A percentile compares a stretch with the other conserved stretches of the same genome.
These are phyloP conservation scores for Aviceda leuphotes DNA, from an alignment of 2,797 vertebrate genomes.

Conservation along the genomic window DNA sequence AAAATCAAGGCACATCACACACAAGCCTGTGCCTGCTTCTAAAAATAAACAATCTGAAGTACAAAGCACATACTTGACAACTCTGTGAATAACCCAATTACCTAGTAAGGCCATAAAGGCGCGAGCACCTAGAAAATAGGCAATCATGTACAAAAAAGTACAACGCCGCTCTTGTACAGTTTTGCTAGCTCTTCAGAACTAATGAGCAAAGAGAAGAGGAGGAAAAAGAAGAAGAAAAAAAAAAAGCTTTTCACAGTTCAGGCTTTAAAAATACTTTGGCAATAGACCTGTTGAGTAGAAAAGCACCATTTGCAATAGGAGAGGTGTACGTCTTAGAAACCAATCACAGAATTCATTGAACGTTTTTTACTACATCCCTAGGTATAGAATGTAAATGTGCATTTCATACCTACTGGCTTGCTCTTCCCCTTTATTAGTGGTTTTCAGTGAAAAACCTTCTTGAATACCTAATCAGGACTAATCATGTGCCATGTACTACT, in stretches of 20 bases:
- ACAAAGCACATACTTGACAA: constrained; percentile 4
- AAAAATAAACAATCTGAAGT: constrained; percentile 21
- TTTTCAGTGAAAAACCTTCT: background rate
- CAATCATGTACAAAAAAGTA: background rate
- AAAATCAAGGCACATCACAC: background rate
- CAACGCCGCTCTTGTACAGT: background rate
- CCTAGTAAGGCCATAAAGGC: background rate
- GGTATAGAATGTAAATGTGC: background rate
- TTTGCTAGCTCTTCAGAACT: constrained; percentile 53
- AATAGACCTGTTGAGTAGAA: background rate
- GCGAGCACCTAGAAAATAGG: constrained; percentile 24
- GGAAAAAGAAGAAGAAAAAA: background rate
- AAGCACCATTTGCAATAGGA: background rate
- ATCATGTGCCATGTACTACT: background rate
- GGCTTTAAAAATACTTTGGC: constrained; percentile 34
- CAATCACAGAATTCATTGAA: background rate
- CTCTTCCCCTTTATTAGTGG: background rate
- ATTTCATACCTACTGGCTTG: background rate
- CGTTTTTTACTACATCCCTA: background rate
- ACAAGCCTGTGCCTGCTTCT: background rate
- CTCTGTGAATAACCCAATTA: constrained; percentile 1
- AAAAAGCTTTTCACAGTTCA: constrained; percentile 10
- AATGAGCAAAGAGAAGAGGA: constrained; percentile 27
- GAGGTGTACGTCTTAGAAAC: background rate
- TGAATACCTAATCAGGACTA: background rate